phyloP scores from a whole-genome alignment of 2,888 invertebrate species.

The Caenorhabditis panamensis region DNA sequence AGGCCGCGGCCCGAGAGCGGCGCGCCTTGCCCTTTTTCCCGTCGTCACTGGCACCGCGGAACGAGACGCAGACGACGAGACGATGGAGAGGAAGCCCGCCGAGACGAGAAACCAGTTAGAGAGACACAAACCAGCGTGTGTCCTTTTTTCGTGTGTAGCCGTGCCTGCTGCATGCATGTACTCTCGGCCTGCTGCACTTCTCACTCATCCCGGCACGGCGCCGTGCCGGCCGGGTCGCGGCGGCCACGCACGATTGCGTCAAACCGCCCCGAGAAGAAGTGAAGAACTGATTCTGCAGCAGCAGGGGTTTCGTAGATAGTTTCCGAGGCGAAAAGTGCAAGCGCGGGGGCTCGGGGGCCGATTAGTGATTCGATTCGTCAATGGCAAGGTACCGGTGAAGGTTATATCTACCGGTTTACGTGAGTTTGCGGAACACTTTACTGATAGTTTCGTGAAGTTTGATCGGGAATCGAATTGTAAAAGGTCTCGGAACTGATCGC shows the following conservation, averaged over 20 bases:
- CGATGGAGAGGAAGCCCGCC: no score
- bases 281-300: neutral
- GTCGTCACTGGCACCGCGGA: conserved; percentile 40
- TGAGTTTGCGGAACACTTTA: neutral
- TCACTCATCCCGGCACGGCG: conserved; percentile 36
- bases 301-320: no score
- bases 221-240: conserved; percentile 33
- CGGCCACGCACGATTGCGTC: conserved; percentile 14
- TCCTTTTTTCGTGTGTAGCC: conserved; percentile 23
- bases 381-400: no score
- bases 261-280: neutral
- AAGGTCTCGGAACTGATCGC: no score
- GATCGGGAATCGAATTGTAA: no score
- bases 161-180: conserved; percentile 30
- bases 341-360: neutral
- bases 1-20: conserved; percentile 31
- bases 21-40: conserved; percentile 33
- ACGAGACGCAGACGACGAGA: neutral
- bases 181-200: conserved; percentile 36
- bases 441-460: neutral
- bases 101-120: conserved; percentile 5
- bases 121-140: neutral
- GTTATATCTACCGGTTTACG: no score
- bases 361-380: no score
- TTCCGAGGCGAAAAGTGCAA: neutral